phyloP scores from a whole-genome alignment of 1,140 invertebrate genomes.

The Drosophila melanica region DNA sequence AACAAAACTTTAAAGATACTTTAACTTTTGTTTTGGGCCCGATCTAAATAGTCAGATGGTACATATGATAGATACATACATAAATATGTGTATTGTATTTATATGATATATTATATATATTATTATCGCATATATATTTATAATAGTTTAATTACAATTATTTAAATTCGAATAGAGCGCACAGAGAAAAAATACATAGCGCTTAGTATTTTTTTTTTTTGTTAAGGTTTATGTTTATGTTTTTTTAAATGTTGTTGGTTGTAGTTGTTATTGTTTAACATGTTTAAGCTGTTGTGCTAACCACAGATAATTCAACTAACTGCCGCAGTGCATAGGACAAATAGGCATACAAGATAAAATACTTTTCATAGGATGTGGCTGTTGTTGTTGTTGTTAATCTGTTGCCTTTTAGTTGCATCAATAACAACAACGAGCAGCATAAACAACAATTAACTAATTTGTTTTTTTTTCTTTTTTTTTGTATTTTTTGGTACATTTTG shows the following conservation, averaged over 20 bases:
- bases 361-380: conserved; percentile 53
- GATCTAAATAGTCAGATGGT: conserved; percentile 29
- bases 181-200: conserved; percentile 64
- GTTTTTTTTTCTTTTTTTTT: conserved; percentile 4
- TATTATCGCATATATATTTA: conserved; percentile 53
- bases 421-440: conserved; percentile 3
- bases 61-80: conserved; percentile 32
- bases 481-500: conserved; percentile 66
- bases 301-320: conserved; percentile 63
- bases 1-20: conserved; percentile 27
- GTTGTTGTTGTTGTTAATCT: conserved; percentile 12
- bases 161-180: conserved; percentile 82
- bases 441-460: conserved; percentile 50
- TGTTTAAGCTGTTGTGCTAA: conserved; percentile 57
- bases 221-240: conserved; percentile 8
- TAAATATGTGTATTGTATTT: conserved; percentile 12
- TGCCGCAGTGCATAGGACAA: conserved; percentile 43
- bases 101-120: conserved; percentile 37
- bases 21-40: conserved; percentile 34
- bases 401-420: no score
- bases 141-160: conserved; percentile 70
- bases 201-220: conserved; percentile 60
- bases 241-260: conserved; percentile 12
- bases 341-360: conserved; percentile 60
- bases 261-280: conserved; percentile 30